phyloP scores from a whole-genome alignment of 2,797 vertebrate species.

The Sorex maritimensis region DNA sequence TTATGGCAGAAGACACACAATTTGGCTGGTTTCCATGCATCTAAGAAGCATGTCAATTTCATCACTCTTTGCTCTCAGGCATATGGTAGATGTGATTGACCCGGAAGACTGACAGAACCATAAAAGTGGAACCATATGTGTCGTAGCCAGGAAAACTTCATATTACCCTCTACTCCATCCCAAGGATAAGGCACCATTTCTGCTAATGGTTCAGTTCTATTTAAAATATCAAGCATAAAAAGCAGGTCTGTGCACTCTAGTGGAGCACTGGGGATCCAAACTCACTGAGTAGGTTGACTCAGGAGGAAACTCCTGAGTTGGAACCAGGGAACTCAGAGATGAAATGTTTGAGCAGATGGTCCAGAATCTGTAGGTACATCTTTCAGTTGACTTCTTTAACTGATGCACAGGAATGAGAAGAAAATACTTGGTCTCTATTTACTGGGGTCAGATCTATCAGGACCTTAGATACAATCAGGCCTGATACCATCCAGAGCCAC shows the following conservation, averaged over 20 bases:
- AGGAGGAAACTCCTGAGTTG: neutral
- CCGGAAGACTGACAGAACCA: constrained; percentile 83
- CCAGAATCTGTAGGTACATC: constrained; percentile 45
- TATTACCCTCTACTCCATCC: neutral
- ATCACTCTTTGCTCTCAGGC: constrained; percentile 90
- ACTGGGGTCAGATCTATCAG: constrained; percentile 79
- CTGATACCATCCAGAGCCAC: constrained; percentile 76
- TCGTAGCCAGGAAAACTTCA: constrained; percentile 79
- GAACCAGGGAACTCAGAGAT: neutral
- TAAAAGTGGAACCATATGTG: constrained; percentile 91
- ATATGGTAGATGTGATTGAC: constrained; percentile 90
- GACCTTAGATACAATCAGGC: constrained; percentile 61
- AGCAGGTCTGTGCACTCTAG: neutral
- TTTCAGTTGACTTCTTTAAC: constrained; percentile 78
- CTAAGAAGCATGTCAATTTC: constrained; percentile 85
- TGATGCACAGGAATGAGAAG: constrained; percentile 57
- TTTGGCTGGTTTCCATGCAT: constrained; percentile 83
- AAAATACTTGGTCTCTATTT: constrained; percentile 82
- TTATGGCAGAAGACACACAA: constrained; percentile 81
- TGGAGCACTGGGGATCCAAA: accelerated
- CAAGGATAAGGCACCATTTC: constrained; percentile 7
- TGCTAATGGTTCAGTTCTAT: neutral
- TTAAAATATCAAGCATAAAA: neutral
- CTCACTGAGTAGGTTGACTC: neutral
- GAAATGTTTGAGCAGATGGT: constrained; percentile 61